These are phyloP conservation scores for Anhinga rufa DNA, from an alignment of 2,113 vertebrate species.

Conservation along the genomic window DNA sequence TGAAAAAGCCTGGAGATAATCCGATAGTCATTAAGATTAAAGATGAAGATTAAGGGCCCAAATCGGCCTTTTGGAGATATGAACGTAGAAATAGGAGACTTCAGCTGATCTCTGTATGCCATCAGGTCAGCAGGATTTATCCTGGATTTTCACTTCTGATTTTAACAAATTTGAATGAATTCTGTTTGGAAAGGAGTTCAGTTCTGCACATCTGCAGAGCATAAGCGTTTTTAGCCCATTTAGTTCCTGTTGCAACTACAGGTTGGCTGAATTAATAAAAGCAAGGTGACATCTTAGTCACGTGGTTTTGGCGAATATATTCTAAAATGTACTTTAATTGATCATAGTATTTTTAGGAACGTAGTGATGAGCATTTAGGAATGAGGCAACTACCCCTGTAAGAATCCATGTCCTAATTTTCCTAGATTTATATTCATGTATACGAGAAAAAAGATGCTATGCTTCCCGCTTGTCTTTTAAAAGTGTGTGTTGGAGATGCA, in stretches of 20 bases:
- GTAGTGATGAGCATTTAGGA: neutral
- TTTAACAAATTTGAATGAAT: constrained; percentile 28
- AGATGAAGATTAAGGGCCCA: constrained; percentile 48
- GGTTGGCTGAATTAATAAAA: neutral
- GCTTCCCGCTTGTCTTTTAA: neutral
- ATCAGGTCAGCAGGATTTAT: constrained; percentile 21
- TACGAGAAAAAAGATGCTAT: neutral
- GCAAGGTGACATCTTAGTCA: neutral
- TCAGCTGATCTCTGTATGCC: neutral
- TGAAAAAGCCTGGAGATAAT: constrained; percentile 53
- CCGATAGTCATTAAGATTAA: constrained; percentile 26
- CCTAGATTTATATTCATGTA: neutral
- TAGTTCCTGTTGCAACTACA: neutral
- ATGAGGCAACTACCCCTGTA: neutral
- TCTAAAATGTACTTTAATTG: neutral
- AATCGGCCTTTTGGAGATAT: constrained; percentile 39
- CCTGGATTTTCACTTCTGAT: constrained; percentile 28
- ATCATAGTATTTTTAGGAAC: neutral
- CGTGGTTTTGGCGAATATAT: neutral
- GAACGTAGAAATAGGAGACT: constrained; percentile 17
- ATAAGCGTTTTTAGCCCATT: neutral
- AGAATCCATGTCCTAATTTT: neutral
- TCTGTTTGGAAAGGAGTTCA: neutral
- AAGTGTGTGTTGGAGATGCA: neutral
- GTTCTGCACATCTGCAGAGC: neutral